These are phyloP conservation scores for Ruditapes philippinarum DNA, from an alignment of 1,140 invertebrate genomes.

Conservation along the genomic window DNA sequence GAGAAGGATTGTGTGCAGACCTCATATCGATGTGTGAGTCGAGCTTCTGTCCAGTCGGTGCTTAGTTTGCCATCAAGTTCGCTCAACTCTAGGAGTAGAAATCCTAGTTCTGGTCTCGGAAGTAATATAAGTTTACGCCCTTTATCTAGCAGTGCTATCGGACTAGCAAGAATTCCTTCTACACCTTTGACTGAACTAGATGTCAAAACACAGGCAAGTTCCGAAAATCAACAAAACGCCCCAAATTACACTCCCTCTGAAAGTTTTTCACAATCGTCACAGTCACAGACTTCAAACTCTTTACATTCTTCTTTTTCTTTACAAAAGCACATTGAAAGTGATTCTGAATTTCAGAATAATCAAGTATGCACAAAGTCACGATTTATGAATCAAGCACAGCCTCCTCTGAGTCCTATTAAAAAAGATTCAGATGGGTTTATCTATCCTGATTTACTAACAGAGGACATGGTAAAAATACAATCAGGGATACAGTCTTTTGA, in stretches of 20 bases:
- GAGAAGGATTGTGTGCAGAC: conserved; percentile 39
- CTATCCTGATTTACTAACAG: conserved; percentile 67
- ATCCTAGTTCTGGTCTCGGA: conserved; percentile 6
- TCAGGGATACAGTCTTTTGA: conserved; percentile 42
- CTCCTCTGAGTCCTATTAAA: background rate
- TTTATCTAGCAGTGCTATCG: background rate
- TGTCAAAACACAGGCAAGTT: background rate
- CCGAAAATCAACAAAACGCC: background rate
- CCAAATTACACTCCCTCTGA: background rate
- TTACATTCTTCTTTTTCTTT: background rate
- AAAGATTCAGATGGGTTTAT: conserved; percentile 70
- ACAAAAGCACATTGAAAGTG: background rate
- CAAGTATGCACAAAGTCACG: background rate
- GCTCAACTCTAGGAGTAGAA: conserved; percentile 51
- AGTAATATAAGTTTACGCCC: conserved; percentile 4
- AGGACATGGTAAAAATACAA: conserved; percentile 61
- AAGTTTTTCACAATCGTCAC: background rate
- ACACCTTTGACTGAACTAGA: background rate
- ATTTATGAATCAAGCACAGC: background rate
- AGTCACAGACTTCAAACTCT: conserved; percentile 12
- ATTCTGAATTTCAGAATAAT: background rate
- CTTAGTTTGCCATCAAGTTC: conserved; percentile 48
- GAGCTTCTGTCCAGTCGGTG: conserved; percentile 38
- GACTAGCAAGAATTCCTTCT: background rate
- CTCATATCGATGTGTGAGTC: conserved; percentile 48